Evolutionary conservation across 1,140 invertebrate species (phyloP), one percentile per base, ranked within the genome.

Genomic region (Cepaea nemoralis): DNA sequence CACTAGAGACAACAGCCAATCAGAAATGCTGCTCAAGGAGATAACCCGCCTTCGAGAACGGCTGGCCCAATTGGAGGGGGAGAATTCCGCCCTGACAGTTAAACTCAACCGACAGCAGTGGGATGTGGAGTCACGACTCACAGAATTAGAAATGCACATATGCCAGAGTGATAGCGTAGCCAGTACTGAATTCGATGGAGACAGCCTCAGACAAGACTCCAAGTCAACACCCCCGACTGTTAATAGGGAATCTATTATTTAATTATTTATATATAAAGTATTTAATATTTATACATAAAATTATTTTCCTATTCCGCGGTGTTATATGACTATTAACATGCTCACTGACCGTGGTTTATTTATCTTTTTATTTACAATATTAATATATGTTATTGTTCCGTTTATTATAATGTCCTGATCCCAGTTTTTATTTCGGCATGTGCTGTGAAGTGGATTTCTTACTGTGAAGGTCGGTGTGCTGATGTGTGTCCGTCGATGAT

Each of bases 141-240:
- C 97, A 66, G 98, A 98, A 91, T 98, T 99, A 80, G 97, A 99
- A 91, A 96, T 99, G 96, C 97, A 99, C 91, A 97, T 99, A 81
- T 97, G 96, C 88, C 95, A 96, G 10, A 95, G 90, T 84, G 88
- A 88, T 48, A 90, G 87, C 80, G 77, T 87, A 31, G 86, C 86
- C 59, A 91, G 89, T 80, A 86, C 85, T 0, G 86, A 85, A 10
- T 84, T 86, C 59, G 85, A 87, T 19, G 88, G 86, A 14, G 89
- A 90, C 69, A 80, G 84, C 5, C 70, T 78, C 10, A 66, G 42
- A 0, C 42, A 66, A 39, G 82, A 76, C 66, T 74, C 71, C 69
- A 71, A 75, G 19, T 45, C 76, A 66, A 40, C 70, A 31, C 55
- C 79, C 24, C 48, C 88, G 66, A 67, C 86, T 27, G 86, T 88